Conservation (phyloP, 2,113 vertebrate genomes). For the Sinocyclocheilus anshuiensis region DNA sequence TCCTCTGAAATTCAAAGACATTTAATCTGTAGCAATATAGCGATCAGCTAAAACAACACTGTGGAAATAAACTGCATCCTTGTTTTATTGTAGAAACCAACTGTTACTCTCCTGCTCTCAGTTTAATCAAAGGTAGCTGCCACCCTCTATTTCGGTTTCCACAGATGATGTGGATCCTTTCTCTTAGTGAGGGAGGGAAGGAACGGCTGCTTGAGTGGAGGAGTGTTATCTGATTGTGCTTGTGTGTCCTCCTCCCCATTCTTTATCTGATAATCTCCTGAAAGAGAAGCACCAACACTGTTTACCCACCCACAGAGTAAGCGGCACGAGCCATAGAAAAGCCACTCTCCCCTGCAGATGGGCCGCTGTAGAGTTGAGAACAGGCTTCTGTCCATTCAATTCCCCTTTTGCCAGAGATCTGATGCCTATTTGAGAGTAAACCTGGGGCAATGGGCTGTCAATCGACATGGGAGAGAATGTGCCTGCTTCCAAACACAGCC, state of each 20-base stretch:
- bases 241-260: constrained; percentile 29
- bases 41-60: neutral
- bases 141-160: neutral
- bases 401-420: constrained; percentile 1
- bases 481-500: neutral
- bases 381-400: neutral
- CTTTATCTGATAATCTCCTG: constrained; percentile 33
- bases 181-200: constrained; percentile 16
- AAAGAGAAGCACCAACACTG: constrained; percentile 17
- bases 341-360: neutral
- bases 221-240: constrained; percentile 38
- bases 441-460: constrained; percentile 14
- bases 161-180: constrained; percentile 12
- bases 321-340: neutral
- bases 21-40: neutral
- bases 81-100: neutral
- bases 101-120: constrained; percentile 1
- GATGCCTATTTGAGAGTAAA: neutral
- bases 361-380: neutral
- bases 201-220: constrained; percentile 27
- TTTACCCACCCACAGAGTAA: constrained; percentile 13
- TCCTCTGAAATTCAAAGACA: neutral
- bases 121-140: constrained; percentile 38
- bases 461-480: constrained; percentile 14
- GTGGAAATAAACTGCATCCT: neutral